A percentile compares a stretch with the other conserved stretches of the same genome.
Conservation (phyloP, 2,888 invertebrate genomes). For the Drosophila ustulata region DNA sequence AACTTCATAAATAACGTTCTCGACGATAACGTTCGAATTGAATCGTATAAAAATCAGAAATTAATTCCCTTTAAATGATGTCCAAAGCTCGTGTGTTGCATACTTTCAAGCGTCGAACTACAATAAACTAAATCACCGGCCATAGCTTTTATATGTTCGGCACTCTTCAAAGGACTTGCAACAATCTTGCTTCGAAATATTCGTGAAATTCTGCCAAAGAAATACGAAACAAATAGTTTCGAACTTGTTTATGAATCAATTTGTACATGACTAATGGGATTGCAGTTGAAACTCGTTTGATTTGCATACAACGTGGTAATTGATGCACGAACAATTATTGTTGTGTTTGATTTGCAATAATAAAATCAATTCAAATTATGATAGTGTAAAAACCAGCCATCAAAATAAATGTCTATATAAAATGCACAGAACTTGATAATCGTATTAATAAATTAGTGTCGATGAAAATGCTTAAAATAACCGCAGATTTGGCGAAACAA, state of each 20-base stretch:
- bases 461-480: no score
- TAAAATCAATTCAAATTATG: background rate
- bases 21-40: background rate
- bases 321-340: background rate
- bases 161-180: no score
- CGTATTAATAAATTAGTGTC: no score
- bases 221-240: background rate
- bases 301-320: background rate
- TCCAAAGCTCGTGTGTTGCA: constrained; percentile 8
- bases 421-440: background rate
- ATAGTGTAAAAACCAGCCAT: background rate
- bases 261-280: background rate
- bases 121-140: background rate
- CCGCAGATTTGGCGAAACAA: no score
- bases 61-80: background rate
- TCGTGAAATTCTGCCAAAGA: background rate
- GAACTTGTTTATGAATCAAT: background rate
- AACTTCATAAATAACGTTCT: background rate
- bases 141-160: background rate
- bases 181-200: no score
- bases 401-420: background rate
- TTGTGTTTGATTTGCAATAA: background rate
- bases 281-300: background rate
- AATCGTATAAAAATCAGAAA: background rate
- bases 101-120: constrained; percentile 21